phyloP scores from a whole-genome alignment of 2,888 invertebrate species.

The Stegophylla sp. region DNA sequence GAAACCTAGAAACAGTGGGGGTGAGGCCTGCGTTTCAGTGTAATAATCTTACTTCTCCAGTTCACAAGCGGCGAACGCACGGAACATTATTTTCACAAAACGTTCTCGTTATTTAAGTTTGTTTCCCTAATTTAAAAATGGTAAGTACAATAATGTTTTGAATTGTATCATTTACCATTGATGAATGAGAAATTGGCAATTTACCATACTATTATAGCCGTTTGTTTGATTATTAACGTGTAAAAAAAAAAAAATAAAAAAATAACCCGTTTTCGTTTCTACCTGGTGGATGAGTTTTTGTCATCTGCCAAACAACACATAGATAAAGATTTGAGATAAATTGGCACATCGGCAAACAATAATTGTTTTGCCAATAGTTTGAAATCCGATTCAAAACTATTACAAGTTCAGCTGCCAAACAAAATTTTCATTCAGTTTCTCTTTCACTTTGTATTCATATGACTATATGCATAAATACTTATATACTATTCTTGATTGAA shows the following conservation, averaged over 20 bases:
- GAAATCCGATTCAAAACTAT: slow-evolving; percentile 45
- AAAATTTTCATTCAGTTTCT: slow-evolving; percentile 31
- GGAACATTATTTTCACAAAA: slow-evolving; percentile 14
- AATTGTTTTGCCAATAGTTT: slow-evolving; percentile 34
- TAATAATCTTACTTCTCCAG: slow-evolving; percentile 48
- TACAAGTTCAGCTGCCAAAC: slow-evolving; percentile 32
- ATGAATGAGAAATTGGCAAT: slow-evolving; percentile 44
- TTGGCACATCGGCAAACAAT: slow-evolving; percentile 39
- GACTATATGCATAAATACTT: not conserved
- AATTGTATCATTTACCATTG: slow-evolving; percentile 2
- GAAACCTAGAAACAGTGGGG: slow-evolving; percentile 50
- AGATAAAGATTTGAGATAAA: slow-evolving; percentile 2
- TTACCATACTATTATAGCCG: slow-evolving; percentile 33
- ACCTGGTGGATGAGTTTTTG: slow-evolving; percentile 17
- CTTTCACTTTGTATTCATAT: not conserved
- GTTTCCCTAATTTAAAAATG: slow-evolving; percentile 20
- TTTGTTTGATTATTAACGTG: slow-evolving; percentile 5
- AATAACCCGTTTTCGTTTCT: slow-evolving; percentile 7
- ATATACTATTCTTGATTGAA: slow-evolving; percentile 25
- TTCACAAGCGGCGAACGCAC: slow-evolving; percentile 40
- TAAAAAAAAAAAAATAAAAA: not conserved
- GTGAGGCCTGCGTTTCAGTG: slow-evolving; percentile 24
- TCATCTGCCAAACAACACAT: slow-evolving; percentile 10
- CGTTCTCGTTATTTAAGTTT: slow-evolving; percentile 25
- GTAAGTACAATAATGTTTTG: slow-evolving; percentile 26